These are phyloP conservation scores for Mesocricetus auratus DNA, from an alignment of 2,113 vertebrate species.

Conservation along the genomic window DNA sequence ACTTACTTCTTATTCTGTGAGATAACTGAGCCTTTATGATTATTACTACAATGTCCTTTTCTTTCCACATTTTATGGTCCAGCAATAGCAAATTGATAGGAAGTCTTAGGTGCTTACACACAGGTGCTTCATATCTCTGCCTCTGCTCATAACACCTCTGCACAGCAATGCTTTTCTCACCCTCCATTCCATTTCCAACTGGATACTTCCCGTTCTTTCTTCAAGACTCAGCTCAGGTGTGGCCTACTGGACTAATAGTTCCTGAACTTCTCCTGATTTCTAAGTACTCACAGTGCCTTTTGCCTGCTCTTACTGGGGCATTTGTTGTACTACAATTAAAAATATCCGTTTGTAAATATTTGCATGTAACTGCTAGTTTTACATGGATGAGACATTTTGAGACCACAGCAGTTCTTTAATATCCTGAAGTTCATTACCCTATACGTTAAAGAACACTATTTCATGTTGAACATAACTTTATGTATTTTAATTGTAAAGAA, in stretches of 20 bases:
- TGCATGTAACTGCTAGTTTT: background rate
- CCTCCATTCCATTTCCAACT: background rate
- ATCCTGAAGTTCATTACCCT: background rate
- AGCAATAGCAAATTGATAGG: background rate
- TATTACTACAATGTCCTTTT: background rate
- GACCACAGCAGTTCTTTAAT: background rate
- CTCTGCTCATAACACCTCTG: slow-evolving; percentile 45
- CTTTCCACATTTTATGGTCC: slow-evolving; percentile 13
- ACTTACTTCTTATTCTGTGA: background rate
- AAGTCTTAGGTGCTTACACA: background rate
- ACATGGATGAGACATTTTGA: background rate
- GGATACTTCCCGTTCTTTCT: background rate
- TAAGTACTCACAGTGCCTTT: background rate
- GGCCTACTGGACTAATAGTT: background rate
- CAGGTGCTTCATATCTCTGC: slow-evolving; percentile 22
- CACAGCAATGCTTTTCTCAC: slow-evolving; percentile 49
- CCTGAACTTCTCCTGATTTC: background rate
- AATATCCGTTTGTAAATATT: background rate
- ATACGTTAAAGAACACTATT: background rate
- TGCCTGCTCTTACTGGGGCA: background rate
- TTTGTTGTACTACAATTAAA: slow-evolving; percentile 35
- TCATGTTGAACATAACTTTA: background rate
- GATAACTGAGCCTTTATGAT: background rate
- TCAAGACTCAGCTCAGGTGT: slow-evolving; percentile 33
- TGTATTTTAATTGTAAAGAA: background rate